Evolutionary conservation across 2,888 invertebrate species (phyloP).

Genomic region (Pediacus dermestoides): DNA sequence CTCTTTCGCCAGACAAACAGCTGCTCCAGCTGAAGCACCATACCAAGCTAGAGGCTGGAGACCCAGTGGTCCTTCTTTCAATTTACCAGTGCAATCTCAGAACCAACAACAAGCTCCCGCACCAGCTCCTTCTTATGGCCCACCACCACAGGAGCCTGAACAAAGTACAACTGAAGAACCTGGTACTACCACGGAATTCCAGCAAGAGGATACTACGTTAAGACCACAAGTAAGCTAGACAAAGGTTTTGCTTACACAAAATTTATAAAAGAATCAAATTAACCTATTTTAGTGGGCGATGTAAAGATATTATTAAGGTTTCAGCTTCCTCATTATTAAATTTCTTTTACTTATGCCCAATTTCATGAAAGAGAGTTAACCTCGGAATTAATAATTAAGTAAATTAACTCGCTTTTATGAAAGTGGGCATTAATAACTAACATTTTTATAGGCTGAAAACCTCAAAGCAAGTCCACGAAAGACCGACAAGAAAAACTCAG

Average conservation of each 20-base stretch:
- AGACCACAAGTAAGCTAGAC: slow-evolving; percentile 11
- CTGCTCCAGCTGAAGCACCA: slow-evolving; percentile 38
- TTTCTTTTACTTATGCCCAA: no score
- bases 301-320: not conserved
- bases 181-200: slow-evolving; percentile 31
- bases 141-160: slow-evolving; percentile 31
- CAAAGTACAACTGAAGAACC: slow-evolving; percentile 32
- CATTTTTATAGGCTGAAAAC: slow-evolving; percentile 34
- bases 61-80: slow-evolving; percentile 50
- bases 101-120: slow-evolving; percentile 19
- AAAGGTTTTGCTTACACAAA: no score
- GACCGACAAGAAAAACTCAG: slow-evolving; percentile 13
- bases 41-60: slow-evolving; percentile 50
- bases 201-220: slow-evolving; percentile 5
- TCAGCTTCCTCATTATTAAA: no score
- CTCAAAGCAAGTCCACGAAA: slow-evolving; percentile 18
- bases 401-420: no score
- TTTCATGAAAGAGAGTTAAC: no score
- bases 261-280: no score
- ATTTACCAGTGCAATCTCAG: slow-evolving; percentile 40
- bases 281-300: no score
- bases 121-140: slow-evolving; percentile 29
- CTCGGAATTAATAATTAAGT: no score
- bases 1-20: slow-evolving; percentile 31
- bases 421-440: no score